A percentile compares a stretch with the other conserved stretches of the same genome.
These are phyloP conservation scores for Pagetopsis macropterus DNA, from an alignment of 2,797 vertebrate genomes.

Conservation along the genomic window DNA sequence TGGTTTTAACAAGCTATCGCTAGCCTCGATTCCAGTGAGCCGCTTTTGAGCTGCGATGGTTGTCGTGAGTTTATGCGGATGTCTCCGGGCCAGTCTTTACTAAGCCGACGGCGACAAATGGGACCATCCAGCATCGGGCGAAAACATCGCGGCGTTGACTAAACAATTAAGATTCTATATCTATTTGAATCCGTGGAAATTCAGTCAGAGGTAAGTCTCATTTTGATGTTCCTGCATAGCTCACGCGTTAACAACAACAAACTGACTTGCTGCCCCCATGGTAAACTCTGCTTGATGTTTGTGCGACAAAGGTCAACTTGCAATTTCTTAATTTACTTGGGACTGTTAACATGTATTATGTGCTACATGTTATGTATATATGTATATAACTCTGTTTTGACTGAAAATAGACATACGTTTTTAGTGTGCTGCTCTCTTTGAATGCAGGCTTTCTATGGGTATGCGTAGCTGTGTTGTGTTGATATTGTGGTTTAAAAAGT, in stretches of 20 bases:
- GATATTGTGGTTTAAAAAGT: neutral
- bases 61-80: conserved; percentile 78
- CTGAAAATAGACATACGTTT: neutral
- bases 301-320: conserved; percentile 56
- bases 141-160: conserved; percentile 77
- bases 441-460: neutral
- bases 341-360: neutral
- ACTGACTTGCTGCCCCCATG: conserved; percentile 42
- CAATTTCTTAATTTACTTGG: neutral
- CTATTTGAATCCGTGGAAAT: conserved; percentile 57
- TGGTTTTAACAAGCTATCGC: conserved; percentile 74
- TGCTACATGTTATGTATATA: neutral
- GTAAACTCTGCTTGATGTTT: conserved; percentile 37
- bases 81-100: conserved; percentile 75
- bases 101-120: conserved; percentile 84
- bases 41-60: conserved; percentile 79
- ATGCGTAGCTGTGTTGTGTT: neutral
- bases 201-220: conserved; percentile 78
- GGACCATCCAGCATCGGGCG: conserved; percentile 84
- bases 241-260: conserved; percentile 71
- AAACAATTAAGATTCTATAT: conserved; percentile 54
- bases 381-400: neutral
- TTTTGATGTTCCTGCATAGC: conserved; percentile 27
- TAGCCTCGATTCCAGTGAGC: conserved; percentile 68
- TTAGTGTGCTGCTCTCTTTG: neutral